These are phyloP conservation scores for Orthonevra nobilis DNA, from an alignment of 2,888 invertebrate genomes.

Conservation along the genomic window DNA sequence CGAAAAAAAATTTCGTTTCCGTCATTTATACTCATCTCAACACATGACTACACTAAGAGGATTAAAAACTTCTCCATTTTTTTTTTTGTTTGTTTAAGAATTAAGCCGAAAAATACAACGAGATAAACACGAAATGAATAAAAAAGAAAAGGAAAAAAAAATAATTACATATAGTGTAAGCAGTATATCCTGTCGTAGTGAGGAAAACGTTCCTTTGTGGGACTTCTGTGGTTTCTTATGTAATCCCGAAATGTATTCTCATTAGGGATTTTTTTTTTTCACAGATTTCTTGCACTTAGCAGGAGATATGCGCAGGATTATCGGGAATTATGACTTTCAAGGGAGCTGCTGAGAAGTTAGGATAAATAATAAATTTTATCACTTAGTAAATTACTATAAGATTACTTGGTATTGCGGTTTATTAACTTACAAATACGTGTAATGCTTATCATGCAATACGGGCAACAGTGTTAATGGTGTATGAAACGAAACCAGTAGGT, in stretches of 20 bases:
- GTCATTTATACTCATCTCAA: too few species aligned
- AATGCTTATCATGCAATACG: neutral
- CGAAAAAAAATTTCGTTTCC: too few species aligned
- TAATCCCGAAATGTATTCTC: slow-evolving; percentile 10
- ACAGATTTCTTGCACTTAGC: slow-evolving; percentile 13
- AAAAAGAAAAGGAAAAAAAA: neutral
- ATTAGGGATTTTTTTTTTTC: slow-evolving; percentile 25
- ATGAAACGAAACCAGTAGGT: slow-evolving; percentile 10
- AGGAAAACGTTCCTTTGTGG: neutral
- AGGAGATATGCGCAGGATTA: slow-evolving; percentile 17
- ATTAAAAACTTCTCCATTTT: neutral
- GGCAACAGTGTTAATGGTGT: neutral
- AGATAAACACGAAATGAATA: too few species aligned
- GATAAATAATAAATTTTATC: slow-evolving; percentile 25
- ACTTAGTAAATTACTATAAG: slow-evolving; percentile 32
- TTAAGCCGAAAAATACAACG: slow-evolving; percentile 3
- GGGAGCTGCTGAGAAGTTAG: neutral
- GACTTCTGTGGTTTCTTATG: neutral
- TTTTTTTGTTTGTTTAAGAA: neutral
- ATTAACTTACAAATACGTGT: slow-evolving; percentile 7
- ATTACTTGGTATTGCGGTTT: slow-evolving; percentile 16
- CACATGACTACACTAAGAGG: neutral
- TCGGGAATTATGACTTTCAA: slow-evolving; percentile 24
- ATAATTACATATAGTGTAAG: slow-evolving; percentile 8
- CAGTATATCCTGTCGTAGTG: neutral